These are phyloP conservation scores for Petrosia ficiformis DNA, from an alignment of 37 sponge, comb jelly and placozoan genomes.

Conservation along the genomic window DNA sequence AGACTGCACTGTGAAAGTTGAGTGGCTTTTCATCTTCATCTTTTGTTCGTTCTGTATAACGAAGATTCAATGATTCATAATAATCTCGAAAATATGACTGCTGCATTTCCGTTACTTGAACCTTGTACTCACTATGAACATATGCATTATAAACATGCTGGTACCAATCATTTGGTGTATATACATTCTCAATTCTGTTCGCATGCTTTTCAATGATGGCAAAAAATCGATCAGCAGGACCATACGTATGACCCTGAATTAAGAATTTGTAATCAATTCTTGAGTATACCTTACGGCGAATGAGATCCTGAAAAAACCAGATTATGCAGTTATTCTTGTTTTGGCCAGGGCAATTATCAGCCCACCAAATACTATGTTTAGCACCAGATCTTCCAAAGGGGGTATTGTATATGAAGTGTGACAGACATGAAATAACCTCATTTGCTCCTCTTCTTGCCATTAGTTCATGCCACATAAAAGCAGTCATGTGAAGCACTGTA, in stretches of 20 bases:
- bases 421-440: conserved; percentile 42
- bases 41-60: conserved; percentile 37
- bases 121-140: background rate
- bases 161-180: conserved; percentile 37
- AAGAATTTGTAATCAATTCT: conserved; percentile 53
- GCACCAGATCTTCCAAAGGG: conserved; percentile 43
- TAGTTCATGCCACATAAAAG: conserved; percentile 63
- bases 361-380: conserved; percentile 56
- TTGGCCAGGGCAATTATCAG: conserved; percentile 61
- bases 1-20: conserved; percentile 30
- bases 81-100: conserved; percentile 26
- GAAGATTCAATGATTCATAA: conserved; percentile 22
- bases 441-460: conserved; percentile 40
- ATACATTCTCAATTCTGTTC: conserved; percentile 29
- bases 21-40: conserved; percentile 30
- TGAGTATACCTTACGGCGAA: conserved; percentile 37
- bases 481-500: conserved; percentile 32
- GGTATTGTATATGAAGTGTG: conserved; percentile 18
- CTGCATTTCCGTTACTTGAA: conserved; percentile 47
- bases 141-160: conserved; percentile 17
- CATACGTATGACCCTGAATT: conserved; percentile 54
- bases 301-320: conserved; percentile 55
- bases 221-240: conserved; percentile 36
- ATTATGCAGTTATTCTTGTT: conserved; percentile 47
- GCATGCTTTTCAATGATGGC: conserved; percentile 28